Evolutionary conservation across 2,888 invertebrate genomes (phyloP).

Genomic region (Spialia ferax): DNA sequence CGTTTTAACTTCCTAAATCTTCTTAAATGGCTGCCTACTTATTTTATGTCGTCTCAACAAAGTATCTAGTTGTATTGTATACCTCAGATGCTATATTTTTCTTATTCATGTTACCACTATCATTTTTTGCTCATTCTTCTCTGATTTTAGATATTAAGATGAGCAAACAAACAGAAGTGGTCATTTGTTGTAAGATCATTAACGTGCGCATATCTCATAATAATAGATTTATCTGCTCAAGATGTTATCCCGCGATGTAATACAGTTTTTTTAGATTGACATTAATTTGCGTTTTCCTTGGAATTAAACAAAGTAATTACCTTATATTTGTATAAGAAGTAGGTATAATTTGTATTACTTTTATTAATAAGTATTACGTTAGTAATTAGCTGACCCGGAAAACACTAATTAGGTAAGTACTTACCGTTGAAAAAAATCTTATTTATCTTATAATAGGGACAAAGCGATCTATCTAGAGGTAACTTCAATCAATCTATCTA

Average conservation of each 20-base stretch:
- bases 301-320: not conserved
- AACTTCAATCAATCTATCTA: no score
- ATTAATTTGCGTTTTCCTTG: constrained; percentile 11
- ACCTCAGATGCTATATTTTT: not conserved
- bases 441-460: no score
- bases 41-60: not conserved
- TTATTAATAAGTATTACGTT: no score
- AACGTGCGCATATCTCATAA: constrained; percentile 24
- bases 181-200: constrained; percentile 21
- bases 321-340: no score
- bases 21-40: no score
- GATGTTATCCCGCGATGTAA: constrained; percentile 25
- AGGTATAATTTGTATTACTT: no score
- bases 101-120: no score
- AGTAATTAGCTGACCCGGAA: no score
- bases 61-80: not conserved
- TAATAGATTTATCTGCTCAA: constrained; percentile 12
- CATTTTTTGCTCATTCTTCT: not conserved
- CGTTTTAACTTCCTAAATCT: no score
- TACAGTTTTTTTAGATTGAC: constrained; percentile 12
- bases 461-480: no score
- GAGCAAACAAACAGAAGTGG: constrained; percentile 4
- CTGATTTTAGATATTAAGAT: not conserved
- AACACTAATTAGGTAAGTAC: no score
- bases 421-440: no score